Evolutionary conservation across 2,888 invertebrate genomes (phyloP).

Genomic region (Eudiplozoon nipponicum): DNA sequence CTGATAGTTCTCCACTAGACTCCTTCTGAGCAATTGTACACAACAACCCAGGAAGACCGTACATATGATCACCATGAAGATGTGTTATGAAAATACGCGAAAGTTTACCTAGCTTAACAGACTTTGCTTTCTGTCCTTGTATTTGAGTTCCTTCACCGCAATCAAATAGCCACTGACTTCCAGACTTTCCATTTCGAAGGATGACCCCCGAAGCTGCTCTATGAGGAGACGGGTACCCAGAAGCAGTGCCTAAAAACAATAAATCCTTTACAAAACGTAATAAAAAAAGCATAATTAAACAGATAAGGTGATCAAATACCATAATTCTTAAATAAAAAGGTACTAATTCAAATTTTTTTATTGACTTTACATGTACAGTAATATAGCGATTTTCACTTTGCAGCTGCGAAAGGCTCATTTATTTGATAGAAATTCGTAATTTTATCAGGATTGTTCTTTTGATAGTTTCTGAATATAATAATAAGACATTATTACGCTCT

Average conservation of each 20-base stretch:
- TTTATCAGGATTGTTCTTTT: not conserved
- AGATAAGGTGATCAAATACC: too few species aligned
- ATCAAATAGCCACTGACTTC: constrained; percentile 28
- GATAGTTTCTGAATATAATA: not conserved
- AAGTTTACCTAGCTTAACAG: constrained; percentile 23
- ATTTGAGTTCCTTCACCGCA: constrained; percentile 30
- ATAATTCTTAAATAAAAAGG: too few species aligned
- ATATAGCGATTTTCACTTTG: not conserved
- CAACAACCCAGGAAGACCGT: constrained; percentile 28
- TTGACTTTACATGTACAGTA: not conserved
- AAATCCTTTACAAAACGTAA: constrained; percentile 18
- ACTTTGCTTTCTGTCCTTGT: constrained; percentile 25
- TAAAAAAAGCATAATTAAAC: not conserved
- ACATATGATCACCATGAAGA: constrained; percentile 30
- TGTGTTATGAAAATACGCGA: constrained; percentile 29
- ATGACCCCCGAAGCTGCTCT: constrained; percentile 21
- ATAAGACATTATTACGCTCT: constrained; percentile 7
- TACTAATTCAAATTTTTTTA: too few species aligned
- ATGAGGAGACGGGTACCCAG: constrained; percentile 22
- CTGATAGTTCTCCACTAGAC: constrained; percentile 17
- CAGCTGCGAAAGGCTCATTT: not conserved
- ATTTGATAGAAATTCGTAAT: too few species aligned
- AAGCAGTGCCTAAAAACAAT: constrained; percentile 22
- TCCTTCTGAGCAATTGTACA: constrained; percentile 25
- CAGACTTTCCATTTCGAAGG: constrained; percentile 19